Conservation (phyloP, 1,140 invertebrate genomes). For the Hylaeus volcanicus region DNA sequence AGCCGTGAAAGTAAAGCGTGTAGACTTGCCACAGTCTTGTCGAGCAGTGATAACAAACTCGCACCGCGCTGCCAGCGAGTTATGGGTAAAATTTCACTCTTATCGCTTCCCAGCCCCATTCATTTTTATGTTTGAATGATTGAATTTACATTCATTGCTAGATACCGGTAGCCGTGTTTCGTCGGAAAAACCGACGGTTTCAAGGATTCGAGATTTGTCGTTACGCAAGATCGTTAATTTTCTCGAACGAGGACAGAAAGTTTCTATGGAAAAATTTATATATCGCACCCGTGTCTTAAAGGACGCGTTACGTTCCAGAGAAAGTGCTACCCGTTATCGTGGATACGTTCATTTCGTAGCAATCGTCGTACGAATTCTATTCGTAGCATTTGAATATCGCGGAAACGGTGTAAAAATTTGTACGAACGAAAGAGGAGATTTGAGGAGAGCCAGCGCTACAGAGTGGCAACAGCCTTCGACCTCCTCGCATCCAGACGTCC, state of each 20-base stretch:
- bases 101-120: not conserved
- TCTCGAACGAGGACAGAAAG: slow-evolving; percentile 3
- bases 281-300: slow-evolving; percentile 8
- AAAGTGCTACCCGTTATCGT: slow-evolving; percentile 4
- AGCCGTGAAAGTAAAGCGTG: slow-evolving; percentile 2
- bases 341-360: not conserved
- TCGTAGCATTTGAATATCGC: no score
- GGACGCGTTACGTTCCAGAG: slow-evolving; percentile 20
- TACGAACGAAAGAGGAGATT: no score
- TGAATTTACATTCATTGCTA: not conserved
- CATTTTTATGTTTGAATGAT: slow-evolving; percentile 1
- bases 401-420: no score
- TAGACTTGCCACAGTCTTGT: no score
- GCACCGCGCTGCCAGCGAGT: not conserved
- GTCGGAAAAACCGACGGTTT: not conserved
- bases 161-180: no score
- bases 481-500: not conserved
- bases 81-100: not conserved
- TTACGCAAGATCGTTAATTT: slow-evolving; percentile 8
- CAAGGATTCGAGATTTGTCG: not conserved
- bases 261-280: not conserved
- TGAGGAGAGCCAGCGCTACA: not conserved
- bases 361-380: no score
- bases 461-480: slow-evolving; percentile 26
- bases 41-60: not conserved